Conservation (phyloP, 2,113 vertebrate species). For the Takifugu flavidus region DNA sequence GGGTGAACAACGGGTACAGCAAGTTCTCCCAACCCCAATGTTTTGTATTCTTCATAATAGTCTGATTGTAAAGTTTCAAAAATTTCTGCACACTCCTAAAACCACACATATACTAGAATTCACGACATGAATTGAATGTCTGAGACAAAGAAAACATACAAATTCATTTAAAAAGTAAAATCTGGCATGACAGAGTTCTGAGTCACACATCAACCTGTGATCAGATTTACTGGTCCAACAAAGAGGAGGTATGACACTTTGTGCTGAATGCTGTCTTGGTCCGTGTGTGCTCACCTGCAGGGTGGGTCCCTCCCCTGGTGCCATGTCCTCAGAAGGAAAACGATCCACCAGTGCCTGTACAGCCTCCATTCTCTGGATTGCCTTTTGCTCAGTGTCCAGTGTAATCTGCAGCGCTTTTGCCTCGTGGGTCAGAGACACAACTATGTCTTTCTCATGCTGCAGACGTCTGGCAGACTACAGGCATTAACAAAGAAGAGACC, state of each 20-base stretch:
- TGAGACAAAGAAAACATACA: neutral
- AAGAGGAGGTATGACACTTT: neutral
- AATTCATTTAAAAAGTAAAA: no score
- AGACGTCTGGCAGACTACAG: conserved; percentile 87
- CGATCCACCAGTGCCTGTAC: conserved; percentile 89
- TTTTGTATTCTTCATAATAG: conserved; percentile 92
- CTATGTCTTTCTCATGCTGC: conserved; percentile 92
- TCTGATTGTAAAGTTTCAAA: conserved; percentile 91
- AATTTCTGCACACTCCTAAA: conserved; percentile 81
- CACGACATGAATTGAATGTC: neutral
- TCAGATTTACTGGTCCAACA: no score
- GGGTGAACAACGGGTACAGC: conserved; percentile 91
- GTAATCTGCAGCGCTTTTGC: conserved; percentile 80
- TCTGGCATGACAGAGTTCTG: no score
- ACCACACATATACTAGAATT: neutral
- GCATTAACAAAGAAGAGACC: neutral
- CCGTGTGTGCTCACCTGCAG: conserved; percentile 45
- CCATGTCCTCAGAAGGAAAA: conserved; percentile 77
- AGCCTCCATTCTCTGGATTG: conserved; percentile 83
- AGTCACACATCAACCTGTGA: no score
- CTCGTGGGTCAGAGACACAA: conserved; percentile 89
- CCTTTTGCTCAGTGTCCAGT: conserved; percentile 78
- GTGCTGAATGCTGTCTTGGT: neutral
- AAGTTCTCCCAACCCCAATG: conserved; percentile 86
- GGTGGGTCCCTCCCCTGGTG: conserved; percentile 64